phyloP scores from a whole-genome alignment of 35 echinoderm and acorn worm genomes.

The Anneissia japonica region DNA sequence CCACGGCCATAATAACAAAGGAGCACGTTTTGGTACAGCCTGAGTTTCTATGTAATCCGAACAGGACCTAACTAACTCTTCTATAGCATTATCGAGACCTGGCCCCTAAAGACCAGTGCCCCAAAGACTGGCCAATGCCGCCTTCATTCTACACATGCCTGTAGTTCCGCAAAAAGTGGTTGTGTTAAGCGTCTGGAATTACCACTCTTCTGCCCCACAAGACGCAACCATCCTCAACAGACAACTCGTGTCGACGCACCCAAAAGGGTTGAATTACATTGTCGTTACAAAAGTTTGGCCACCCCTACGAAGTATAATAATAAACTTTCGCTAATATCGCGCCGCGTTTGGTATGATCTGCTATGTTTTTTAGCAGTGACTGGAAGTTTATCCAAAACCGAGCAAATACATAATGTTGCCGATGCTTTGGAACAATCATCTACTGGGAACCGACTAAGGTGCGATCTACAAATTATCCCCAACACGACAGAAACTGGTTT shows the following conservation, averaged over 20 bases:
- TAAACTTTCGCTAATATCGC: constrained; percentile 8
- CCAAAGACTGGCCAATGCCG: background rate
- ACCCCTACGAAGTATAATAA: constrained; percentile 3
- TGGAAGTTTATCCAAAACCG: constrained; percentile 4
- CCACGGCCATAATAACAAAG: constrained; percentile 28
- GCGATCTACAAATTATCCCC: too few species aligned
- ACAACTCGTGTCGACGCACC: background rate
- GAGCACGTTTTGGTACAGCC: constrained; percentile 24
- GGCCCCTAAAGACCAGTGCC: constrained; percentile 29
- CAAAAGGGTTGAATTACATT: background rate
- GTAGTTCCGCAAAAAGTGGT: background rate
- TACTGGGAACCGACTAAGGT: constrained; percentile 15
- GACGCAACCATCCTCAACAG: constrained; percentile 13
- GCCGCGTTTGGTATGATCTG: too few species aligned
- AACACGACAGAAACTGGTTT: too few species aligned
- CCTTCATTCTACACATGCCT: constrained; percentile 8
- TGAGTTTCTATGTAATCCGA: background rate
- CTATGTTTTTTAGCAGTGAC: too few species aligned
- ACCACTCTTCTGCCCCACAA: constrained; percentile 15
- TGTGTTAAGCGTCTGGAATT: background rate
- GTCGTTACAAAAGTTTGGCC: background rate
- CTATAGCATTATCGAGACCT: background rate
- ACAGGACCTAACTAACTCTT: background rate
- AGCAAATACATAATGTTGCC: constrained; percentile 20
- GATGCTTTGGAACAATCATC: background rate